These are phyloP conservation scores for Andrena marginata DNA, from an alignment of 2,888 invertebrate genomes.

Conservation along the genomic window DNA sequence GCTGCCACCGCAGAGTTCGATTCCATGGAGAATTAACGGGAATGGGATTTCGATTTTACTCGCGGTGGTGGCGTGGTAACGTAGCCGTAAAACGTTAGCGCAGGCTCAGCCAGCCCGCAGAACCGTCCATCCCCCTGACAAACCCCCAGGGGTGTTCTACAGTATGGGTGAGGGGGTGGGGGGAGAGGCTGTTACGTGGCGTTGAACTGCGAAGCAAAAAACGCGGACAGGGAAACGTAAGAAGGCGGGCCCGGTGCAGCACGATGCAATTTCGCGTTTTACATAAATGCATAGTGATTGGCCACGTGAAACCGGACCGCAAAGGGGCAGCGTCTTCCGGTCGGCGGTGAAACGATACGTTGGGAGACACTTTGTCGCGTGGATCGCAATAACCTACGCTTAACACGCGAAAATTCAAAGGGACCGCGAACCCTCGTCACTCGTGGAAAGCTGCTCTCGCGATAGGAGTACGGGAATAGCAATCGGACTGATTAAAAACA, in stretches of 20 bases:
- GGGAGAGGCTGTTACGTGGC: conserved; percentile 18
- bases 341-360: conserved; percentile 25
- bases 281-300: conserved; percentile 75
- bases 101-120: conserved; percentile 72
- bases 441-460: neutral
- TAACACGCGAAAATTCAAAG: neutral
- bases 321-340: conserved; percentile 29
- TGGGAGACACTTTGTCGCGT: conserved; percentile 12
- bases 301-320: conserved; percentile 21
- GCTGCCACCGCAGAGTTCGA: conserved; percentile 79
- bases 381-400: neutral
- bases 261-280: conserved; percentile 77
- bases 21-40: conserved; percentile 82
- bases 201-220: conserved; percentile 33
- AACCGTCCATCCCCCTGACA: conserved; percentile 49
- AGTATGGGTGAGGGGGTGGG: conserved; percentile 7
- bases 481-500: neutral
- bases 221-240: conserved; percentile 45
- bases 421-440: neutral
- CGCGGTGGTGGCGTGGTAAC: conserved; percentile 60
- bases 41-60: conserved; percentile 81
- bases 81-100: conserved; percentile 80
- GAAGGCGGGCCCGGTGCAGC: conserved; percentile 46
- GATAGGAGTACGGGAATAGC: neutral
- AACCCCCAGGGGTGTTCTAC: conserved; percentile 61